Conservation (phyloP, 1,140 invertebrate genomes). For the Phenacoccus solenopsis region DNA sequence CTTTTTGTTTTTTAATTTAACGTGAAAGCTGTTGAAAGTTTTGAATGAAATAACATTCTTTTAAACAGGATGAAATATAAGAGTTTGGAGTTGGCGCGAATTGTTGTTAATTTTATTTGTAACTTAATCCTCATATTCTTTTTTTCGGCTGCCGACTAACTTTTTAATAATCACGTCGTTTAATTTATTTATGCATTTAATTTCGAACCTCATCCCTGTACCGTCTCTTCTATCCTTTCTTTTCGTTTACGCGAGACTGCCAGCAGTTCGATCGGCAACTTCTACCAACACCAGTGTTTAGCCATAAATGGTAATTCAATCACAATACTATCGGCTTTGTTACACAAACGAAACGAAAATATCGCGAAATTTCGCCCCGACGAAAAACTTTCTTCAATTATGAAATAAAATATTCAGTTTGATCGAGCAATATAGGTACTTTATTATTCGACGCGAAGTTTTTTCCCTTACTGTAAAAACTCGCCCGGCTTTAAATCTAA, state of each 20-base stretch:
- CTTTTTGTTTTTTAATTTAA: background rate
- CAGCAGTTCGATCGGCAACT: too few species aligned
- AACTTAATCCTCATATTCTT: background rate
- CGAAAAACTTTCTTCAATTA: background rate
- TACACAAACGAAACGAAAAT: background rate
- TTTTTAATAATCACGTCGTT: background rate
- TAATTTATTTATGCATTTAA: background rate
- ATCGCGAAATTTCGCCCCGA: background rate
- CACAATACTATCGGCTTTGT: background rate
- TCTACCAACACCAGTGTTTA: background rate
- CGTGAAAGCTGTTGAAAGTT: background rate
- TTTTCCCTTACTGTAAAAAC: background rate
- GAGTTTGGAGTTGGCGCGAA: background rate
- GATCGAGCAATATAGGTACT: background rate
- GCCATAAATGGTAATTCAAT: background rate
- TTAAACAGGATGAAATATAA: background rate
- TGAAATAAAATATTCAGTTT: background rate
- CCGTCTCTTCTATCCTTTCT: background rate
- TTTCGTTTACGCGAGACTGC: too few species aligned
- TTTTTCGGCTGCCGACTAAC: background rate
- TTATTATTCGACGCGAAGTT: background rate
- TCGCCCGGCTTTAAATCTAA: background rate
- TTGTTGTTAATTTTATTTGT: background rate
- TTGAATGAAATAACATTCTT: background rate
- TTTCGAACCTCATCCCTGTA: background rate